These are phyloP conservation scores for Geotrupes spiniger DNA, from an alignment of 2,888 invertebrate genomes.

Conservation along the genomic window DNA sequence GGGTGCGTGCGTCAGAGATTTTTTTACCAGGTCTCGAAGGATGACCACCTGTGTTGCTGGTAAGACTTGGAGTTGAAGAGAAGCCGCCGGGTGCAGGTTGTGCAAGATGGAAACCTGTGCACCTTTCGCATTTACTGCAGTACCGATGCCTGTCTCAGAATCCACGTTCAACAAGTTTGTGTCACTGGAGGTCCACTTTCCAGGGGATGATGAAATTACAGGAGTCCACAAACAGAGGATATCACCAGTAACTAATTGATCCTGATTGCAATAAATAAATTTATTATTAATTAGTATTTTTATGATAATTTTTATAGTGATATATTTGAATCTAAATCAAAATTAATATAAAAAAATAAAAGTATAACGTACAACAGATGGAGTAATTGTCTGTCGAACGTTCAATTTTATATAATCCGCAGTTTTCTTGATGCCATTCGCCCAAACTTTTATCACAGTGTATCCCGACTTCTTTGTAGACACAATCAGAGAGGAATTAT, in stretches of 20 bases:
- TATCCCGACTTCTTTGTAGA: constrained; percentile 51
- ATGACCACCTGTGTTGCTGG: constrained; percentile 40
- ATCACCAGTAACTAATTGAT: constrained; percentile 53
- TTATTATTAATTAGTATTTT: too few species aligned
- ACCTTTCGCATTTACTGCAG: constrained; percentile 38
- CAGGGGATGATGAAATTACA: constrained; percentile 40
- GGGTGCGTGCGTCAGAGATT: constrained; percentile 40
- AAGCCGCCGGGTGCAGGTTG: constrained; percentile 41
- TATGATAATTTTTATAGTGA: too few species aligned
- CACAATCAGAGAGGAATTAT: constrained; percentile 52
- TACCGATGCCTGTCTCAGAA: constrained; percentile 44
- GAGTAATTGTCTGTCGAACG: constrained; percentile 46
- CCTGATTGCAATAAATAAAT: constrained; percentile 29
- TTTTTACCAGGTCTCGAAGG: constrained; percentile 26
- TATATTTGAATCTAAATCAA: too few species aligned
- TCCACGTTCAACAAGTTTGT: constrained; percentile 40
- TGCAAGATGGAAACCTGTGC: constrained; percentile 42
- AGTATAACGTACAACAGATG: constrained; percentile 37
- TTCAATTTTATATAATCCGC: constrained; percentile 49
- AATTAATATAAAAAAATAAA: too few species aligned
- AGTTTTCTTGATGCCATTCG: constrained; percentile 44
- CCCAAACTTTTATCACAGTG: constrained; percentile 55
- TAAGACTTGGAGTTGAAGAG: constrained; percentile 39
- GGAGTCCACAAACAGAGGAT: constrained; percentile 55
- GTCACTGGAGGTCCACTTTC: constrained; percentile 47